These are phyloP conservation scores for Rhamphomyia laevipes DNA, from an alignment of 2,888 invertebrate genomes.

Conservation along the genomic window DNA sequence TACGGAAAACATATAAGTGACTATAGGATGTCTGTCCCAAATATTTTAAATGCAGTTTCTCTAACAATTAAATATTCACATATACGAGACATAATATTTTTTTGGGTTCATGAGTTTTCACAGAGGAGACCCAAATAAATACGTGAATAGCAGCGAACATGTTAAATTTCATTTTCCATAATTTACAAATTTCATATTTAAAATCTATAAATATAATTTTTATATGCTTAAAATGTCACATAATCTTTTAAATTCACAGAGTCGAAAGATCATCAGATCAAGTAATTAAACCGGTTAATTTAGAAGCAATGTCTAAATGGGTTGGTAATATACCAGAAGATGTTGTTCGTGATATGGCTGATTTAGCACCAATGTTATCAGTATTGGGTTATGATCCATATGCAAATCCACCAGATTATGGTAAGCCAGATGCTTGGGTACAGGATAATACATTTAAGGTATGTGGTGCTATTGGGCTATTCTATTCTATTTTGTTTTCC, in stretches of 20 bases:
- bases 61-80: too few species aligned
- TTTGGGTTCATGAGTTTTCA: too few species aligned
- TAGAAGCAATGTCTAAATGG: constrained; percentile 90
- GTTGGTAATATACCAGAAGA: constrained; percentile 81
- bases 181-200: too few species aligned
- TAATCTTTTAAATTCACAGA: constrained; percentile 40
- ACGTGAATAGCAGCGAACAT: too few species aligned
- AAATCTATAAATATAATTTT: too few species aligned
- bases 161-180: too few species aligned
- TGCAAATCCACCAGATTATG: constrained; percentile 93
- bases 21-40: too few species aligned
- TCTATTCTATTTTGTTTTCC: background rate
- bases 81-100: too few species aligned
- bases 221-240: background rate
- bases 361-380: constrained; percentile 89
- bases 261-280: constrained; percentile 97
- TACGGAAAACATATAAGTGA: too few species aligned
- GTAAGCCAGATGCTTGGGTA: constrained; percentile 65
- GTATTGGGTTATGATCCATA: constrained; percentile 90
- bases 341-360: constrained; percentile 84
- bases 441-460: constrained; percentile 50
- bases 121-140: too few species aligned
- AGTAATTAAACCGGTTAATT: constrained; percentile 95
- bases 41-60: too few species aligned
- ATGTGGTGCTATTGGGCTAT: constrained; percentile 16